Conservation (phyloP, 1,140 invertebrate species). For the Propsilocerus akamusi region DNA sequence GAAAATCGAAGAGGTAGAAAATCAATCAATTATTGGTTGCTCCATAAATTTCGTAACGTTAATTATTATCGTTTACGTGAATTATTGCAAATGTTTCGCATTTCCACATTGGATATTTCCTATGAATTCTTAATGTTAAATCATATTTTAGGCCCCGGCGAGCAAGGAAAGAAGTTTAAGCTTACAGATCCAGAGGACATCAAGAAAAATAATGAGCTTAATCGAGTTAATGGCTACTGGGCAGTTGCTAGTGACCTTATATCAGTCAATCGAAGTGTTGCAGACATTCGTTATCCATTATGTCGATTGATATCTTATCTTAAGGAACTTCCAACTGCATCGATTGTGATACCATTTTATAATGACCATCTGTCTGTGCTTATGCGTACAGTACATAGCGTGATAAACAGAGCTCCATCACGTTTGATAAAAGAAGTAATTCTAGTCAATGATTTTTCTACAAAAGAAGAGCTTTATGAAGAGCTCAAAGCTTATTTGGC, state of each 20-base stretch:
- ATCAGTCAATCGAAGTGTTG: constrained; percentile 45
- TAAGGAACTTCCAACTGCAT: constrained; percentile 46
- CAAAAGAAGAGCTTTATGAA: constrained; percentile 76
- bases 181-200: constrained; percentile 29
- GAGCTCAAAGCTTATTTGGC: constrained; percentile 58
- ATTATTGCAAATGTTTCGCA: too few relatives aligned
- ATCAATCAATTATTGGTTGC: too few relatives aligned
- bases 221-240: constrained; percentile 58
- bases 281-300: constrained; percentile 46
- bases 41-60: too few relatives aligned
- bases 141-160: too few relatives aligned
- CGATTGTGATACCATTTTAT: constrained; percentile 60
- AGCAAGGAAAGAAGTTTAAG: constrained; percentile 45
- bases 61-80: too few relatives aligned
- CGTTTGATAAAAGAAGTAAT: constrained; percentile 86
- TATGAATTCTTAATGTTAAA: too few relatives aligned
- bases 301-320: constrained; percentile 53
- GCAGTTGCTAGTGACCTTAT: constrained; percentile 53
- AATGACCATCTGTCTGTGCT: constrained; percentile 73
- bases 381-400: constrained; percentile 89
- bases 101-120: too few relatives aligned
- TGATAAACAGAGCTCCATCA: constrained; percentile 80
- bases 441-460: constrained; percentile 95
- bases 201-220: constrained; percentile 32
- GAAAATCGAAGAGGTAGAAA: constrained; percentile 38